Evolutionary conservation across 2,888 invertebrate genomes (phyloP).

Genomic region (Hydroisotoma schaefferi): DNA sequence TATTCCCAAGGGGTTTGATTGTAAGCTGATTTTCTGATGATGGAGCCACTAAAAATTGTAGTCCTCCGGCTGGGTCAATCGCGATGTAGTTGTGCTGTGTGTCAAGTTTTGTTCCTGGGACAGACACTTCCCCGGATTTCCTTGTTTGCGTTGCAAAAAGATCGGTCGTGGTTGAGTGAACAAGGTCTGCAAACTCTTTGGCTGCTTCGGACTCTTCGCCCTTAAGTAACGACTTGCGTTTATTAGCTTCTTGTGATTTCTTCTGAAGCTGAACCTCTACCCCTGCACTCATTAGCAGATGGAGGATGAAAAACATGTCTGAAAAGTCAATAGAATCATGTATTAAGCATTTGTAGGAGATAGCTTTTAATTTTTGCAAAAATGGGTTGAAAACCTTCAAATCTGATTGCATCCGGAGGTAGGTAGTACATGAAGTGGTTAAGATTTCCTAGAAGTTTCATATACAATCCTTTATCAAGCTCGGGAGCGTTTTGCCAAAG

Average conservation of each 20-base stretch:
- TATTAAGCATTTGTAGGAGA: background rate
- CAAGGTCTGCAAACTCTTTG: background rate
- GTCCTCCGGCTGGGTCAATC: constrained; percentile 17
- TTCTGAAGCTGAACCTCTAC: constrained; percentile 38
- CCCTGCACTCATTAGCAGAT: constrained; percentile 41
- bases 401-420: constrained; percentile 30
- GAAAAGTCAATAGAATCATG: background rate
- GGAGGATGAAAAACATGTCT: constrained; percentile 45
- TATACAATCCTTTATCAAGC: constrained; percentile 34
- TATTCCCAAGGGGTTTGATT: constrained; percentile 15
- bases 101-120: constrained; percentile 26
- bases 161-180: background rate
- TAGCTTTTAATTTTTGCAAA: background rate
- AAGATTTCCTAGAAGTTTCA: constrained; percentile 39
- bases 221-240: background rate
- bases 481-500: constrained; percentile 38
- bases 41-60: constrained; percentile 30
- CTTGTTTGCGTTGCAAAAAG: constrained; percentile 4
- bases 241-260: constrained; percentile 10
- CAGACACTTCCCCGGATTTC: background rate
- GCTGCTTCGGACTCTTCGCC: background rate
- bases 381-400: constrained; percentile 26
- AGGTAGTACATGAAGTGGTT: constrained; percentile 45
- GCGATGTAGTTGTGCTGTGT: constrained; percentile 33
- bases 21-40: constrained; percentile 17